Base-by-base conservation (phyloP, 2,888 invertebrate species). In the Augochlorella aurata region DNA sequence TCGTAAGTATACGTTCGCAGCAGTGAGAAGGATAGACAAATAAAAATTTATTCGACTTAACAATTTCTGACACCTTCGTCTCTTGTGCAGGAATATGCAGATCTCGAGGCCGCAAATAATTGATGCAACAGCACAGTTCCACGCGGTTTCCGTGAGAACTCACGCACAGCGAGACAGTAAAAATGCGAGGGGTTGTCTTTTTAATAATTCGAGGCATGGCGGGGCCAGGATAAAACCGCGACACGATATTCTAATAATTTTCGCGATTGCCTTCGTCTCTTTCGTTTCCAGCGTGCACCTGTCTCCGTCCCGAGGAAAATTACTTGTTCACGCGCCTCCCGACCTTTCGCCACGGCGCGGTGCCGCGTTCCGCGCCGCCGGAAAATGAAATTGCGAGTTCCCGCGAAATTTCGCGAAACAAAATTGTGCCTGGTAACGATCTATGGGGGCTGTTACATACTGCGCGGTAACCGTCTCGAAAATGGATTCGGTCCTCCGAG, bases 351-450 rank as follows among this genome's bases (percentile, higher is more conserved):
- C 38, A 4, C 7, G 38, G 38, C 38, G 38, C 50, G 14, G 14
- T 16, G 16, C 16, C 50, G 3, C 38, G 9, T 16, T 18, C 38
- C 4, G 29, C 16, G 29, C 63, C 47, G 66, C 47, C 49, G 16
- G 71, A 61, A 75, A 70, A 76, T 79, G 76, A 79, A 74, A 81
- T 74, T 78, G 81, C 79, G 66, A 74, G 79, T 74, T 79, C 79
- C 47, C 58, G 45, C 14, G 77, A 68, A 68, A 72, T 72, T 80
- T 77, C 61, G 77, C 21, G 52, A 54, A 69, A 77, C 68, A 63
- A 63, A 63, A 63, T 63, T 63, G 63, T 44, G 72, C n/a, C 47
- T 18, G 21, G 67, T 44, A 50, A 68, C 50, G 44, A 58, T 52
- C 38, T 54, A 44, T 54, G 52, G 52, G 21, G 54, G 54, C 54